These are phyloP conservation scores for Pheucticus melanocephalus DNA, from an alignment of 2,113 vertebrate genomes.

Conservation along the genomic window DNA sequence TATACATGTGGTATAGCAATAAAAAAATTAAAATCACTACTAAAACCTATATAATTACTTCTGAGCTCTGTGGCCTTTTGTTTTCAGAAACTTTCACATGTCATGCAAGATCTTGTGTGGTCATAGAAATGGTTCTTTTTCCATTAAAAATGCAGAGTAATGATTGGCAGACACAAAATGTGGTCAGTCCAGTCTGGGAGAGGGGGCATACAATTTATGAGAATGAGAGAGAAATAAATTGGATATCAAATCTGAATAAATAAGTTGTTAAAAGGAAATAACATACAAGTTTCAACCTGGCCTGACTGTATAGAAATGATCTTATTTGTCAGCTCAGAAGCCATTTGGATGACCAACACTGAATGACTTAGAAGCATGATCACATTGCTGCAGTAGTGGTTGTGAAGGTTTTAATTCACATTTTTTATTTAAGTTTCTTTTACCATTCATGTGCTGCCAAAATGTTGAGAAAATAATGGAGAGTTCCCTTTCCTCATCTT, in stretches of 20 bases:
- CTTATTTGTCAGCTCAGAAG: conserved; percentile 10
- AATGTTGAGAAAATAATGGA: not conserved
- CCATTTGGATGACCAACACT: conserved; percentile 68
- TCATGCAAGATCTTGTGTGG: conserved; percentile 9
- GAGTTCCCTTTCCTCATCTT: not conserved
- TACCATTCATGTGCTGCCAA: conserved; percentile 37
- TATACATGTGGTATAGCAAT: conserved; percentile 58
- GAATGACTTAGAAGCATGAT: conserved; percentile 38
- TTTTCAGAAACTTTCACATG: conserved; percentile 52
- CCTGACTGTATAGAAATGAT: not conserved
- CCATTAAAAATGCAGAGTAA: not conserved
- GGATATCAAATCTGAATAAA: not conserved
- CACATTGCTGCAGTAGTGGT: not conserved
- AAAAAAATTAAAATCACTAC: conserved; percentile 61
- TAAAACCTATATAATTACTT: conserved; percentile 69
- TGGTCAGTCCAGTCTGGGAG: not conserved
- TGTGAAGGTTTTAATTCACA: not conserved
- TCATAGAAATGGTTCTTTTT: conserved; percentile 69
- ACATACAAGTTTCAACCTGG: not conserved
- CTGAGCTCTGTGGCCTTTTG: conserved; percentile 44
- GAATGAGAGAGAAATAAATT: not conserved
- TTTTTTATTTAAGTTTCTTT: not conserved
- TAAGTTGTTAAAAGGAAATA: not conserved
- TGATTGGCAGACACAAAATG: not conserved
- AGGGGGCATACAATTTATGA: not conserved